Percentiles rank a stretch among this genome's conserved stretches.
Evolutionary conservation across 1,140 invertebrate genomes (phyloP).

Genomic region (Hypsibius dujardini): DNA sequence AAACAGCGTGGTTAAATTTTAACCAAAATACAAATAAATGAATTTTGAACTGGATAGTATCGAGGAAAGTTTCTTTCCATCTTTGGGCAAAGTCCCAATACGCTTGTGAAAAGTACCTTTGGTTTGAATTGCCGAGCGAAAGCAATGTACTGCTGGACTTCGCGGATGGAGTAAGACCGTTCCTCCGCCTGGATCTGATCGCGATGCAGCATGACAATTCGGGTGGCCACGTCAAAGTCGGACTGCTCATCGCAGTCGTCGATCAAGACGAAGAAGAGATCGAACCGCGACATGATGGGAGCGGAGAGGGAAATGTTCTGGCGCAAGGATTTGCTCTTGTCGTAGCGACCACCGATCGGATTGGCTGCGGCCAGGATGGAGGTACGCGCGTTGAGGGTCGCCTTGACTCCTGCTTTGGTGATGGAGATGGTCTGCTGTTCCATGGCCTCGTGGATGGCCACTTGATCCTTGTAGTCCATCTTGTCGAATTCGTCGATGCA

Average conservation of each 20-base stretch:
- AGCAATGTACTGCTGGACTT: constrained; percentile 79
- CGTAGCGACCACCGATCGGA: constrained; percentile 85
- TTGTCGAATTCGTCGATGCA: constrained; percentile 99
- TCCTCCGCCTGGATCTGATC: constrained; percentile 56
- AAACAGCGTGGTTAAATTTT: no score
- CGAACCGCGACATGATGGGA: constrained; percentile 98
- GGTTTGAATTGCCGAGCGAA: constrained; percentile 94
- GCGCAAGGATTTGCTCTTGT: constrained; percentile 76
- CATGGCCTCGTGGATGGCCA: constrained; percentile 99
- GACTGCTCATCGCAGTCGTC: constrained; percentile 80
- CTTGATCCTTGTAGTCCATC: constrained; percentile 93
- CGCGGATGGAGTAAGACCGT: constrained; percentile 59
- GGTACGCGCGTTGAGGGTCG: constrained; percentile 88
- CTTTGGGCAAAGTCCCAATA: no score
- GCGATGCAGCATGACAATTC: constrained; percentile 84
- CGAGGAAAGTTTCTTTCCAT: no score
- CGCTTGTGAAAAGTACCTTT: constrained; percentile 40
- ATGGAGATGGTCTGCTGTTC: constrained; percentile 99
- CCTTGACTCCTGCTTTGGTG: constrained; percentile 88
- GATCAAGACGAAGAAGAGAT: constrained; percentile 92
- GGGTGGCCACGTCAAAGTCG: constrained; percentile 85
- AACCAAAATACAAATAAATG: no score
- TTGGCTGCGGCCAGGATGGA: constrained; percentile 96
- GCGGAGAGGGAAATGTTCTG: constrained; percentile 83
- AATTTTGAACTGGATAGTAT: no score